These are phyloP conservation scores for Stenchaetothrips biformis DNA, from an alignment of 2,888 invertebrate species.

Conservation along the genomic window DNA sequence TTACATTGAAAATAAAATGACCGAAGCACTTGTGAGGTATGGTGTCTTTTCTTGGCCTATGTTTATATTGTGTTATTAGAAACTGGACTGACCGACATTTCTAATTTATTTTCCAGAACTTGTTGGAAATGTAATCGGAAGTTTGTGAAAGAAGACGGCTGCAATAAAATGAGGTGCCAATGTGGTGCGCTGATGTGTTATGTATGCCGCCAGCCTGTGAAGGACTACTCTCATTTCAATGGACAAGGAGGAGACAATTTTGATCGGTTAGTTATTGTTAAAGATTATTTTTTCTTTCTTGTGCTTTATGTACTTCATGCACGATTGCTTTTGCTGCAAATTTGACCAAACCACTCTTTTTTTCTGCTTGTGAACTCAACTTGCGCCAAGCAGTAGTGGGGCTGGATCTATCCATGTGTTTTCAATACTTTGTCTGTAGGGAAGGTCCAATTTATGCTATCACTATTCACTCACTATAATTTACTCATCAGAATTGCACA, in stretches of 20 bases:
- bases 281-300: neutral
- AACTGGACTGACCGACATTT: neutral
- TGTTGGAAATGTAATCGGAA: conserved; percentile 49
- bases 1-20: conserved; percentile 54
- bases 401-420: neutral
- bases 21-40: conserved; percentile 47
- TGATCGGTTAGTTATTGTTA: neutral
- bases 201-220: conserved; percentile 51
- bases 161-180: conserved; percentile 55
- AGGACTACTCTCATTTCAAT: conserved; percentile 53
- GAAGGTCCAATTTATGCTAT: too few relatives aligned
- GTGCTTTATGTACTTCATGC: neutral
- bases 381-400: neutral
- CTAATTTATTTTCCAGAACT: conserved; percentile 41
- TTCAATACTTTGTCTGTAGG: too few relatives aligned
- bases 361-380: neutral
- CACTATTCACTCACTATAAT: neutral
- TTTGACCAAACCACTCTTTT: too few relatives aligned
- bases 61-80: neutral
- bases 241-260: conserved; percentile 45
- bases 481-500: neutral
- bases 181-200: conserved; percentile 57
- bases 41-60: neutral
- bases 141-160: conserved; percentile 54
- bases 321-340: neutral